Percentiles rank a stretch among this genome's conserved stretches.
These are phyloP conservation scores for Propsilocerus akamusi DNA, from an alignment of 1,140 invertebrate genomes.

Conservation along the genomic window DNA sequence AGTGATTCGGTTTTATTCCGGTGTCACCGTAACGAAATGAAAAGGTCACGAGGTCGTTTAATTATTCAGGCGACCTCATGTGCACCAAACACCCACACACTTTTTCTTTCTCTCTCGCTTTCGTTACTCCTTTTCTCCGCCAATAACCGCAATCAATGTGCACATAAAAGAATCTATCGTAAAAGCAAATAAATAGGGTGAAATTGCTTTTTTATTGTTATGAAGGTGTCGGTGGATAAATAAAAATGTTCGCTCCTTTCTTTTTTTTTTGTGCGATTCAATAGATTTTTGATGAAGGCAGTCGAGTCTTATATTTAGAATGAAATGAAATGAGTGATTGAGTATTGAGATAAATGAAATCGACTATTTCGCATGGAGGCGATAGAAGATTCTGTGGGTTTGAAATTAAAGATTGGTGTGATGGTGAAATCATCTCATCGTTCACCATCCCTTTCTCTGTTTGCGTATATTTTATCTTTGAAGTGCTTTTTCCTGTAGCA, in stretches of 20 bases:
- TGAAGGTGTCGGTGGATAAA: background rate
- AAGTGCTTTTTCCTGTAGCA: no score
- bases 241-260: no score
- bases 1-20: background rate
- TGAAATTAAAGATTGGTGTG: no score
- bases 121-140: background rate
- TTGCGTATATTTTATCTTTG: no score
- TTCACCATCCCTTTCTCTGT: no score
- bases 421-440: no score
- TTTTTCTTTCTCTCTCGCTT: background rate
- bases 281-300: conserved; percentile 1
- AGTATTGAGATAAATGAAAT: background rate
- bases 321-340: conserved; percentile 1
- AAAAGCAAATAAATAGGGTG: conserved; percentile 3
- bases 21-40: background rate
- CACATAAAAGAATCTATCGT: background rate
- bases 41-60: conserved; percentile 2
- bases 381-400: no score
- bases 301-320: background rate
- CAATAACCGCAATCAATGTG: conserved; percentile 1
- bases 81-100: background rate
- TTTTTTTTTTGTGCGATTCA: no score
- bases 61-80: background rate
- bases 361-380: no score
- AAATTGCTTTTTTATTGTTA: conserved; percentile 4